phyloP scores from a whole-genome alignment of 2,113 vertebrate species.

The Copsychus sechellarum region DNA sequence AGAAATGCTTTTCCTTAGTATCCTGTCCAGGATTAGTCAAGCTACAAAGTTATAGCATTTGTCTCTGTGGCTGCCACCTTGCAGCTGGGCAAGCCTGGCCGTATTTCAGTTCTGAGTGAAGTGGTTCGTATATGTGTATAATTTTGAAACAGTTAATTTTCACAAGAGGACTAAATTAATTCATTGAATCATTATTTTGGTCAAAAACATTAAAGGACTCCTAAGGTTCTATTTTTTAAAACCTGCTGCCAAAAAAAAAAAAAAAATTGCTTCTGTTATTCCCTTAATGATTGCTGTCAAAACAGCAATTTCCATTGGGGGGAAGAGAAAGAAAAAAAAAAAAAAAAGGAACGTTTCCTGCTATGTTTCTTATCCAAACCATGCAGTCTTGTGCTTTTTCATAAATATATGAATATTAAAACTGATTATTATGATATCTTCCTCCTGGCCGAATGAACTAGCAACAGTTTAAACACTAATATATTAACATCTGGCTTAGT shows the following conservation, averaged over 20 bases:
- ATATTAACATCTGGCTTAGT: background rate
- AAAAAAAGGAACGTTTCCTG: background rate
- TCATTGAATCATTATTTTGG: background rate
- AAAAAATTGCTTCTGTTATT: background rate
- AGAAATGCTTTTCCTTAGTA: conserved; percentile 36
- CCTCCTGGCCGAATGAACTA: background rate
- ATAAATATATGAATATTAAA: background rate
- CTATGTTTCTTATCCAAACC: background rate
- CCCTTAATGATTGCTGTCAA: background rate
- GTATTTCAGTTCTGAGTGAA: background rate
- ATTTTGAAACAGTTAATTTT: conserved; percentile 1
- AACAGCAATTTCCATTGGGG: background rate
- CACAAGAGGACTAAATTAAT: background rate
- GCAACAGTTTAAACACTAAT: background rate
- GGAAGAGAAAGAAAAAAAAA: background rate
- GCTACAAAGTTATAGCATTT: background rate
- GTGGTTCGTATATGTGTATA: background rate
- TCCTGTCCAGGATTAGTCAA: conserved; percentile 45
- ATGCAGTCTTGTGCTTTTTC: background rate
- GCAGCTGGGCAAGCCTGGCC: background rate
- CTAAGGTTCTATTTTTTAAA: background rate
- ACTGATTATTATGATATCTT: background rate
- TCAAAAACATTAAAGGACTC: background rate
- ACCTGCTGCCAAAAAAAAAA: background rate
- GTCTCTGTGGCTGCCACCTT: conserved; percentile 3